Conservation (phyloP, 1,140 invertebrate species). For the Homarus americanus region DNA sequence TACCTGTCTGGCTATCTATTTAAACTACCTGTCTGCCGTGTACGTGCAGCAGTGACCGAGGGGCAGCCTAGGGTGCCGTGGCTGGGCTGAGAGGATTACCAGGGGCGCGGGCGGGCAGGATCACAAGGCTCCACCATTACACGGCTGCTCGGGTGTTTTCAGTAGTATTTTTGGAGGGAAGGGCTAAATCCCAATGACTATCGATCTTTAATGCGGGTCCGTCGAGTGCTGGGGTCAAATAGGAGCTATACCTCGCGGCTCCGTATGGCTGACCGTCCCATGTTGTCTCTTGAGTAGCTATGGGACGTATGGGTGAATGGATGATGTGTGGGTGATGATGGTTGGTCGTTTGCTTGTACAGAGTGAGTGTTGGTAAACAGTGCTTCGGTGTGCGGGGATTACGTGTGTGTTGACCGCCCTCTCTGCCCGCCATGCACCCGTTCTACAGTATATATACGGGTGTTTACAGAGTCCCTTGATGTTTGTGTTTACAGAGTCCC, state of each 20-base stretch:
- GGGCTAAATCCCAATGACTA: slow-evolving; percentile 14
- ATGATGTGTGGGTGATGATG: not conserved
- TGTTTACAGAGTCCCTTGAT: no score
- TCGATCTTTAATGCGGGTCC: not conserved
- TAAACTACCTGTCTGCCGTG: no score
- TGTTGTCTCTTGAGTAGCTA: not conserved
- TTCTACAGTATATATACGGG: no score
- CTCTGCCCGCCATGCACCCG: no score
- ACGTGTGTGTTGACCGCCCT: not conserved
- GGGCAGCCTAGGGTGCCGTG: no score
- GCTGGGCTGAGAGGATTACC: not conserved
- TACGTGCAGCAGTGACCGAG: no score
- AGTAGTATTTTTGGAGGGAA: not conserved
- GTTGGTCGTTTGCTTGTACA: not conserved
- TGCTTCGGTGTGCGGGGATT: not conserved
- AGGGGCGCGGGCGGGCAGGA: not conserved
- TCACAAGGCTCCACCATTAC: not conserved
- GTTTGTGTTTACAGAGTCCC: no score
- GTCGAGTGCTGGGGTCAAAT: not conserved
- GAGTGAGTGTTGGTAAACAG: slow-evolving; percentile 5
- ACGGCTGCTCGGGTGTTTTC: not conserved
- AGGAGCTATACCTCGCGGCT: not conserved
- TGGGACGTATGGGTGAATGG: not conserved
- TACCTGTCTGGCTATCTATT: no score
- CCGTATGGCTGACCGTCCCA: not conserved